phyloP scores from a whole-genome alignment of 2,888 invertebrate species.

The Lamellibrachia satsuma region DNA sequence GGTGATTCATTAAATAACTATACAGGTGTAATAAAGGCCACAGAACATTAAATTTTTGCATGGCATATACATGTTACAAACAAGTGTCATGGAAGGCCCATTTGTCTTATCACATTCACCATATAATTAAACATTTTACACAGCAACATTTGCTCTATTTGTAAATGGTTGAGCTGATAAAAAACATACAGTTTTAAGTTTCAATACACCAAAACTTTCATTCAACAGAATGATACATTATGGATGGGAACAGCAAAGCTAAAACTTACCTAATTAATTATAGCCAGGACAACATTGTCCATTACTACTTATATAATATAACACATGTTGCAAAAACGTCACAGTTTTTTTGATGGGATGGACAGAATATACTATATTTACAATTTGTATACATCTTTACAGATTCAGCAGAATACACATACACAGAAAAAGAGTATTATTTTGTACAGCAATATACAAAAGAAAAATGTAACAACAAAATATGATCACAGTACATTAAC shows the following conservation, averaged over 20 bases:
- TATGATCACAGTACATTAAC: neutral
- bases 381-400: neutral
- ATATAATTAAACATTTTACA: neutral
- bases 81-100: neutral
- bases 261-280: neutral
- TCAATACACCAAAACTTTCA: neutral
- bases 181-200: neutral
- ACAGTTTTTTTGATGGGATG: neutral
- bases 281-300: too few species aligned
- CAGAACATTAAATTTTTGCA: neutral
- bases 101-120: constrained; percentile 17
- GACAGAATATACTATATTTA: neutral
- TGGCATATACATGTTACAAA: neutral
- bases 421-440: neutral
- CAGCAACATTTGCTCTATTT: neutral
- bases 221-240: neutral
- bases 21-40: neutral
- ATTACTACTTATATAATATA: neutral
- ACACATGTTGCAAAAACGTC: neutral
- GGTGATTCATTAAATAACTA: neutral
- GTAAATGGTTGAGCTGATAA: neutral
- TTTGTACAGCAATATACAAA: neutral
- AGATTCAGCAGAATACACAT: neutral
- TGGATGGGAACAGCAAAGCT: neutral
- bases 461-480: neutral